These are phyloP conservation scores for Ischnus inquisitorius DNA, from an alignment of 2,888 invertebrate species.

Conservation along the genomic window DNA sequence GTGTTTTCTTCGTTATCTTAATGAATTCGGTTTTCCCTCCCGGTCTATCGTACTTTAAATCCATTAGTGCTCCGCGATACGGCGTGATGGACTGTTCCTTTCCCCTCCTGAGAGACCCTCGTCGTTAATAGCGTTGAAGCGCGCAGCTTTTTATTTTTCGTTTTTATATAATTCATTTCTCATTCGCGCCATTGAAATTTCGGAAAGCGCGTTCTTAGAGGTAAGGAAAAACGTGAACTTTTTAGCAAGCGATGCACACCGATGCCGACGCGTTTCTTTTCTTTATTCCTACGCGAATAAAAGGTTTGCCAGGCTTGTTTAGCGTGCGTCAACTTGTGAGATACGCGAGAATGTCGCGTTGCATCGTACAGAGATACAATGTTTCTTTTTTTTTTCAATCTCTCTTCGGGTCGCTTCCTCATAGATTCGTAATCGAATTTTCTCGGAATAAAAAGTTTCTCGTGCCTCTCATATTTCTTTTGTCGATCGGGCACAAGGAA, in stretches of 20 bases:
- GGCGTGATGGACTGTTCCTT: constrained; percentile 30
- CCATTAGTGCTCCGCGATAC: constrained; percentile 34
- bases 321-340: constrained; percentile 26
- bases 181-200: constrained; percentile 73
- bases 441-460: constrained; percentile 67
- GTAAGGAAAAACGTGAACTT: constrained; percentile 67
- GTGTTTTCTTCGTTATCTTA: constrained; percentile 17
- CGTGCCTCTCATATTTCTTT: constrained; percentile 53
- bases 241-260: constrained; percentile 68
- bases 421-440: constrained; percentile 54
- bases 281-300: constrained; percentile 34
- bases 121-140: constrained; percentile 59
- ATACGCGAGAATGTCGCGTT: constrained; percentile 37
- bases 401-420: constrained; percentile 22
- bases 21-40: not conserved
- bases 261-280: constrained; percentile 20
- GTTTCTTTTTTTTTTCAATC: not conserved
- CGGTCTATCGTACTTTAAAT: not conserved
- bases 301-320: not conserved
- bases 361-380: constrained; percentile 21
- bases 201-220: constrained; percentile 66
- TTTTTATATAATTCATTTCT: constrained; percentile 23
- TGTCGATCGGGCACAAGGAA: constrained; percentile 74
- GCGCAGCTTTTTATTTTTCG: constrained; percentile 62
- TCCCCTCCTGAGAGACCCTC: constrained; percentile 18